Evolutionary conservation across 53 echinoderm and acorn worm genomes (phyloP).

Genomic region (Henricia sp.): DNA sequence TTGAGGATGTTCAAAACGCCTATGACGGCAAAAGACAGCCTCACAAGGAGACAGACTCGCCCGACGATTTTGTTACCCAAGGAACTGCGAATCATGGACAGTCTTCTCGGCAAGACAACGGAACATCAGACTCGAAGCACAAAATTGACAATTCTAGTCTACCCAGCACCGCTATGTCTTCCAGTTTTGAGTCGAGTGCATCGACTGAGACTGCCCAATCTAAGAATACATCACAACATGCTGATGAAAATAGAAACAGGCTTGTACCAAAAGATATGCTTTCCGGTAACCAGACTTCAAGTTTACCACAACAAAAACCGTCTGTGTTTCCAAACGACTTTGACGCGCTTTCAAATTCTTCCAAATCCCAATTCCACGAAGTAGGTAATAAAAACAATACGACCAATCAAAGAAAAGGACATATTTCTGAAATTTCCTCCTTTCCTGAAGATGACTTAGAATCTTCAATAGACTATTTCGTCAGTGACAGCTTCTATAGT

Average conservation of each 20-base stretch:
- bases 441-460: not conserved
- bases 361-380: not conserved
- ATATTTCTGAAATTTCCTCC: conserved; percentile 2
- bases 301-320: not conserved
- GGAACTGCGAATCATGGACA: not conserved
- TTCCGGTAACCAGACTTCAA: not conserved
- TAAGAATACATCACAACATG: not conserved
- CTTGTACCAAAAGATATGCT: not conserved
- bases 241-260: not conserved
- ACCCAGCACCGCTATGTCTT: not conserved
- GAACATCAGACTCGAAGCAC: not conserved
- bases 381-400: not conserved
- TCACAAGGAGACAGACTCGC: not conserved
- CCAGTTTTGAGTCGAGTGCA: not conserved
- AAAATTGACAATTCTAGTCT: not conserved
- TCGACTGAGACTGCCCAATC: not conserved
- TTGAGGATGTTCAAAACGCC: not conserved
- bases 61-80: not conserved
- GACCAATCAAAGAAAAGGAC: not conserved
- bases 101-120: not conserved
- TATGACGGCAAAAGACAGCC: not conserved
- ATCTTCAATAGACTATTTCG: not conserved
- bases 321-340: not conserved
- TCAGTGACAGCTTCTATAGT: not conserved
- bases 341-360: conserved; percentile 1